Evolutionary conservation across 2,113 vertebrate species (phyloP).

Genomic region (Tauraco erythrolophus): DNA sequence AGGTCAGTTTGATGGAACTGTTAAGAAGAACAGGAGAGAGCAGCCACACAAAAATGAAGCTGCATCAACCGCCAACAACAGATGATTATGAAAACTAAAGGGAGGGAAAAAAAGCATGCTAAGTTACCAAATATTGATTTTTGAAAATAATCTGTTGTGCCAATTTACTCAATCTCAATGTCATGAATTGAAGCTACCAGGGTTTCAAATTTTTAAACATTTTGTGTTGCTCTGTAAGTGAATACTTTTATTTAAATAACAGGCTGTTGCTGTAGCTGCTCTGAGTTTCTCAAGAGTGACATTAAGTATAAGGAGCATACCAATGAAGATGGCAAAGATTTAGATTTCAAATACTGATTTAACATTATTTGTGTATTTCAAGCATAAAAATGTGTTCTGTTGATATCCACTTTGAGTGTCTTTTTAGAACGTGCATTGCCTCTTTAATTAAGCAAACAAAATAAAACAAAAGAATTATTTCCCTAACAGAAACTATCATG

Average conservation of each 20-base stretch:
- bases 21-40: background rate
- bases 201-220: background rate
- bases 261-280: background rate
- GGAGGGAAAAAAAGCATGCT: accelerated
- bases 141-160: background rate
- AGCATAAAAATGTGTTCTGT: background rate
- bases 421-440: background rate
- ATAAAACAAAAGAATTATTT: background rate
- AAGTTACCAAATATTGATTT: background rate
- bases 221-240: background rate
- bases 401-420: background rate
- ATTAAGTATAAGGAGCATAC: background rate
- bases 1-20: background rate
- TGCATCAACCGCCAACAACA: background rate
- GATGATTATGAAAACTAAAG: background rate
- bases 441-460: background rate
- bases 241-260: background rate
- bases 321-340: background rate
- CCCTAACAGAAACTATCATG: background rate
- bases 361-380: background rate
- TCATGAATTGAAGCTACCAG: background rate
- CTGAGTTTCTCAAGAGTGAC: background rate
- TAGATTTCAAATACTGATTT: background rate
- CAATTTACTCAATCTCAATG: background rate
- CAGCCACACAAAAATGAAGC: background rate